Percentiles rank a stretch among this genome's conserved stretches.
phyloP scores from a whole-genome alignment of 1,140 invertebrate species.

The Drosophila ambigua region DNA sequence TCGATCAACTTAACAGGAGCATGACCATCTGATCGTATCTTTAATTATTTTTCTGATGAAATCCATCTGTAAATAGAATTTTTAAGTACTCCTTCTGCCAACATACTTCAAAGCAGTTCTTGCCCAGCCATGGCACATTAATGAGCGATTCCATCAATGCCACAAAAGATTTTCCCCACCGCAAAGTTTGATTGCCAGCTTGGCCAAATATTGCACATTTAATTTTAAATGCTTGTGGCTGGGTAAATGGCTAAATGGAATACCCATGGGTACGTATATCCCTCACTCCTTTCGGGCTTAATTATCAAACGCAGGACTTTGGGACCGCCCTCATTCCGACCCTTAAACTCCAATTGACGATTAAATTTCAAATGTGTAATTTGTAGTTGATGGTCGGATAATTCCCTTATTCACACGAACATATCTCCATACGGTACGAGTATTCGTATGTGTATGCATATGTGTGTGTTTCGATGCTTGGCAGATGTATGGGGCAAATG shows the following conservation, averaged over 20 bases:
- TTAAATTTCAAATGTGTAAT: slow-evolving; percentile 68
- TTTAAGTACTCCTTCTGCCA: too few species aligned
- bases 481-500: slow-evolving; percentile 53
- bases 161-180: slow-evolving; percentile 14
- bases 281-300: slow-evolving; percentile 12
- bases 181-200: slow-evolving; percentile 19
- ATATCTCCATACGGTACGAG: neutral
- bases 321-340: neutral
- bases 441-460: too few species aligned
- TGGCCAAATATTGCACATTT: slow-evolving; percentile 31
- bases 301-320: slow-evolving; percentile 9
- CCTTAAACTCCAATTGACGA: slow-evolving; percentile 44
- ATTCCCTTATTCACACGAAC: slow-evolving; percentile 28
- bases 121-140: too few species aligned
- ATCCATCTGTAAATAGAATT: too few species aligned
- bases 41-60: too few species aligned
- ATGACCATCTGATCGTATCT: too few species aligned
- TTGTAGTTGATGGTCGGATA: slow-evolving; percentile 56
- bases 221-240: slow-evolving; percentile 26
- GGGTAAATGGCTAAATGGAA: neutral
- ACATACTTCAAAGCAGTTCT: too few species aligned
- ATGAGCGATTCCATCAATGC: too few species aligned
- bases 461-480: slow-evolving; percentile 36
- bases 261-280: slow-evolving; percentile 12
- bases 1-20: too few species aligned